Conservation (phyloP, 2,888 invertebrate species). For the Cheilosia scutellata region DNA sequence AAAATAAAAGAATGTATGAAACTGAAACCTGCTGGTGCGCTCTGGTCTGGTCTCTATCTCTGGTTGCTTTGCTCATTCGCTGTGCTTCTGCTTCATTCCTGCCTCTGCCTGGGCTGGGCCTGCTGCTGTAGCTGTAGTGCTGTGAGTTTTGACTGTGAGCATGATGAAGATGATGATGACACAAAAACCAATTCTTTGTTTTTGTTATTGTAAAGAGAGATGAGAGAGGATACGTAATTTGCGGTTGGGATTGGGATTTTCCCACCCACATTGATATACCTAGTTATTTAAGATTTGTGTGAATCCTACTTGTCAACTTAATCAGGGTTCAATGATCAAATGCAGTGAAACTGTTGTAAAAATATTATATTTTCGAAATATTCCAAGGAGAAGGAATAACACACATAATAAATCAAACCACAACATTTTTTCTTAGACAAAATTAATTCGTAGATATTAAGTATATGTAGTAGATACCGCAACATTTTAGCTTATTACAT, state of each 20-base stretch:
- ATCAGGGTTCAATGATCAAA: conserved; percentile 40
- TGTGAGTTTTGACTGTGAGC: no score
- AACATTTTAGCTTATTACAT: no score
- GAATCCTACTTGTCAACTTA: conserved; percentile 16
- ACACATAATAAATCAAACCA: no score
- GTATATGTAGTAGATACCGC: no score
- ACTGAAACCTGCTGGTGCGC: conserved; percentile 49
- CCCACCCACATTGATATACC: conserved; percentile 57
- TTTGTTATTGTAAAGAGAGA: conserved; percentile 13
- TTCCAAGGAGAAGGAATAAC: no score
- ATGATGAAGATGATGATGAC: not conserved
- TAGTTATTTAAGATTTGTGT: conserved; percentile 13
- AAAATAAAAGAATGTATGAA: conserved; percentile 44
- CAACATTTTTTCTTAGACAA: not conserved
- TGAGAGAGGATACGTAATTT: conserved; percentile 33
- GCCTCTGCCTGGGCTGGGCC: no score
- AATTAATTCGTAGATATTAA: not conserved
- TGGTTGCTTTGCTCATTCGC: no score
- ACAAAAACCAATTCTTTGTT: conserved; percentile 15
- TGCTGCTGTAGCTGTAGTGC: no score
- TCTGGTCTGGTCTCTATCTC: not conserved
- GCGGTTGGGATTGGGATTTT: conserved; percentile 70
- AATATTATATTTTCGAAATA: no score
- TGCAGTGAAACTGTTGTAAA: not conserved
- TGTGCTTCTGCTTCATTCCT: no score